Evolutionary conservation across 2,797 vertebrate species (phyloP).

Genomic region (Sebastiscus tertius): DNA sequence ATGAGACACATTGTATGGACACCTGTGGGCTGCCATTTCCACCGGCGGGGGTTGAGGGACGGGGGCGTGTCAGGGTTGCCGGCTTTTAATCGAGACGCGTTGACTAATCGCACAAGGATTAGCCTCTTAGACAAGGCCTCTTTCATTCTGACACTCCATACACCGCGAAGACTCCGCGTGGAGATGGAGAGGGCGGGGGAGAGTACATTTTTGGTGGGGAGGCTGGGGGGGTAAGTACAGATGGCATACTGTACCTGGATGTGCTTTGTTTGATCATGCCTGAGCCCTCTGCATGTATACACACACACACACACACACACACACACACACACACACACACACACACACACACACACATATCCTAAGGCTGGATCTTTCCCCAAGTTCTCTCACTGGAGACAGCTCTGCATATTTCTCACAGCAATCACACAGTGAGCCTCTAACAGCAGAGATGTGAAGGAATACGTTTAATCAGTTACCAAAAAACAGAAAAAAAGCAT

Average conservation of each 20-base stretch:
- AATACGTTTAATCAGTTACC: background rate
- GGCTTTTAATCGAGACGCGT: conserved; percentile 79
- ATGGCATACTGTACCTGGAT: conserved; percentile 75
- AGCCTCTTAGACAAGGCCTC: conserved; percentile 80
- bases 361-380: conserved; percentile 66
- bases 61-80: conserved; percentile 57
- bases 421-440: conserved; percentile 49
- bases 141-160: conserved; percentile 76
- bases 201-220: conserved; percentile 38
- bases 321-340: conserved; percentile 6
- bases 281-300: conserved; percentile 51
- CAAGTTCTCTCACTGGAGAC: conserved; percentile 53
- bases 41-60: conserved; percentile 13
- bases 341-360: conserved; percentile 19
- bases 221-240: conserved; percentile 36
- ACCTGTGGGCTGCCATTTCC: conserved; percentile 72
- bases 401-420: conserved; percentile 73
- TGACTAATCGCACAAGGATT: conserved; percentile 82
- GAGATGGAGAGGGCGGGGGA: conserved; percentile 38
- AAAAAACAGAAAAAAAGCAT: background rate
- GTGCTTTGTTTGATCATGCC: conserved; percentile 81
- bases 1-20: conserved; percentile 69
- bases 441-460: conserved; percentile 15
- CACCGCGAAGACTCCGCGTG: conserved; percentile 38
- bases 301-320: conserved; percentile 25